Evolutionary conservation across 2,888 invertebrate genomes (phyloP).

Genomic region (Seira musarum): DNA sequence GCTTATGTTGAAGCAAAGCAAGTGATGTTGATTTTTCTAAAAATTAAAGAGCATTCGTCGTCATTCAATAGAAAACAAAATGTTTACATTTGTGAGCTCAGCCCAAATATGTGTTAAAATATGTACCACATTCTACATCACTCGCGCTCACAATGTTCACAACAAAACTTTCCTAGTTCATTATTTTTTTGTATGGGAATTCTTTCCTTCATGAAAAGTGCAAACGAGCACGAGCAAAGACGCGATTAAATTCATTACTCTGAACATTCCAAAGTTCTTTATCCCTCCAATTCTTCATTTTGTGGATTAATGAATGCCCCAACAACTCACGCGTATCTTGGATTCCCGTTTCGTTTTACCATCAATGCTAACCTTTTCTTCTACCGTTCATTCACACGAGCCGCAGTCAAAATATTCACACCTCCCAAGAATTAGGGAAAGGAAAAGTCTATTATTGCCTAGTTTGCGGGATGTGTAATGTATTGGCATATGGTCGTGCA

Average conservation of each 20-base stretch:
- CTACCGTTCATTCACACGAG: background rate
- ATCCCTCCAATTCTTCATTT: slow-evolving; percentile 31
- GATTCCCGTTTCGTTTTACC: no score
- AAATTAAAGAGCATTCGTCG: background rate
- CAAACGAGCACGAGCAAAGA: background rate
- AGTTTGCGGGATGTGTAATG: slow-evolving; percentile 36
- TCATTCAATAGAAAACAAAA: no score
- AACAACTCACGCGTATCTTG: background rate
- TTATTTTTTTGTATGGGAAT: no score
- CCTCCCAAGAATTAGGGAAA: no score
- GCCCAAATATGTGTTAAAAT: background rate
- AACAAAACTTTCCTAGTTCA: background rate
- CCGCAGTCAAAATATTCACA: slow-evolving; percentile 34
- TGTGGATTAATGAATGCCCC: slow-evolving; percentile 27
- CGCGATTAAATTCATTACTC: slow-evolving; percentile 43
- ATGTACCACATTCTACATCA: background rate
- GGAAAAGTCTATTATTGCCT: slow-evolving; percentile 7
- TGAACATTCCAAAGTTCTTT: slow-evolving; percentile 35
- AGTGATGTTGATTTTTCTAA: background rate
- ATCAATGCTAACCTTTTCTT: no score
- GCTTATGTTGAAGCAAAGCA: no score
- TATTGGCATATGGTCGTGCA: background rate
- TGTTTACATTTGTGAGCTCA: background rate
- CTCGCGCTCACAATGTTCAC: background rate
- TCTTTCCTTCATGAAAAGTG: background rate